A percentile compares a stretch with the other conserved stretches of the same genome.
These are phyloP conservation scores for Lycaon pictus DNA, from an alignment of 2,113 vertebrate species.

Conservation along the genomic window DNA sequence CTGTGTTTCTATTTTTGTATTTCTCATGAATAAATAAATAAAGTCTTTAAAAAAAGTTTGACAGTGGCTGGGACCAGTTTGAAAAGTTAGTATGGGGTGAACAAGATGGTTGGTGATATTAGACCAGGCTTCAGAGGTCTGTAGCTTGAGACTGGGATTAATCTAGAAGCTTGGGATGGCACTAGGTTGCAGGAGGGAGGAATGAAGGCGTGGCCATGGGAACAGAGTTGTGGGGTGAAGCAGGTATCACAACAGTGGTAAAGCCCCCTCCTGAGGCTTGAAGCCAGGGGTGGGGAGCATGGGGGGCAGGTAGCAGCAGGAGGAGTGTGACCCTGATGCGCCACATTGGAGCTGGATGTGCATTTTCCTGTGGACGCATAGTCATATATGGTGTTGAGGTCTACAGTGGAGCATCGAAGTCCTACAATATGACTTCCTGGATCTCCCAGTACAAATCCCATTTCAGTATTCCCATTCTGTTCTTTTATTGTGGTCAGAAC, in stretches of 20 bases:
- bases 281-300: neutral
- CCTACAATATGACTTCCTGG: accelerated
- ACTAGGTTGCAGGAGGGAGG: accelerated
- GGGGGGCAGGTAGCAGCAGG: neutral
- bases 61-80: neutral
- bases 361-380: neutral
- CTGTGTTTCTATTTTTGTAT: too few species aligned
- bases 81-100: neutral
- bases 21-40: too few species aligned
- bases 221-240: neutral
- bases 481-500: neutral
- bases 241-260: neutral
- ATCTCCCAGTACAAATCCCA: neutral
- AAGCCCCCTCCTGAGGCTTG: neutral
- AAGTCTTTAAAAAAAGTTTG: too few species aligned
- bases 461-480: neutral
- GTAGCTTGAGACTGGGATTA: neutral
- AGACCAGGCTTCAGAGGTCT: too few species aligned
- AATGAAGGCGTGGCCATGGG: neutral
- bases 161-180: neutral
- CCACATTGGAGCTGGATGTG: accelerated
- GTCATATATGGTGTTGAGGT: accelerated
- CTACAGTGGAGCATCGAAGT: accelerated
- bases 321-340: neutral
- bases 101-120: neutral